Evolutionary conservation across 2,888 invertebrate species (phyloP).

Genomic region (Pammene aurita): DNA sequence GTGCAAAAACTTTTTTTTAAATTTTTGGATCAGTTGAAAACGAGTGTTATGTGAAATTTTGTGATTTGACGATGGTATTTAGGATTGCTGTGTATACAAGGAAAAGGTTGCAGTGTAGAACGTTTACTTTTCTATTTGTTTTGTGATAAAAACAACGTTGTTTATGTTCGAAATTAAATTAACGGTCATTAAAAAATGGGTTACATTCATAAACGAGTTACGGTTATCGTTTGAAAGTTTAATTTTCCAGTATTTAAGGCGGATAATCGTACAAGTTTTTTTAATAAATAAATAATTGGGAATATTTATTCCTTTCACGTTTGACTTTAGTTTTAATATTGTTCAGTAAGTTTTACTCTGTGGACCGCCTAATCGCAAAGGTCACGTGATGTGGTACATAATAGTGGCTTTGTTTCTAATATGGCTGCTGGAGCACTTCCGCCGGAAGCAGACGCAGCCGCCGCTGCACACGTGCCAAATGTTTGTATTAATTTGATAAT

Average conservation of each 20-base stretch:
- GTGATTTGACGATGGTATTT: neutral
- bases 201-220: no score
- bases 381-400: conserved; percentile 71
- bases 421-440: conserved; percentile 75
- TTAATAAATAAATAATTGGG: neutral
- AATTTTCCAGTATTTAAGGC: no score
- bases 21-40: neutral
- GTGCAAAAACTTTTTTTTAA: neutral
- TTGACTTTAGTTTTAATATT: conserved; percentile 22
- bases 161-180: neutral
- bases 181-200: neutral
- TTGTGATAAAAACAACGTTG: neutral
- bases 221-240: no score
- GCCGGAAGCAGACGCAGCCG: conserved; percentile 67
- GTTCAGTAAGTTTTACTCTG: conserved; percentile 45
- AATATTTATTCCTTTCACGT: neutral
- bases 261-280: no score
- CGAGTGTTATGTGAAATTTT: neutral
- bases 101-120: neutral
- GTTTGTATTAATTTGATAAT: conserved; percentile 63
- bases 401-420: conserved; percentile 72
- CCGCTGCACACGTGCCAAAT: conserved; percentile 72
- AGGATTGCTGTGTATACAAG: neutral
- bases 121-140: neutral
- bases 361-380: conserved; percentile 51